Conservation (phyloP, 2,113 vertebrate species). For the Ariopsis seemanni region DNA sequence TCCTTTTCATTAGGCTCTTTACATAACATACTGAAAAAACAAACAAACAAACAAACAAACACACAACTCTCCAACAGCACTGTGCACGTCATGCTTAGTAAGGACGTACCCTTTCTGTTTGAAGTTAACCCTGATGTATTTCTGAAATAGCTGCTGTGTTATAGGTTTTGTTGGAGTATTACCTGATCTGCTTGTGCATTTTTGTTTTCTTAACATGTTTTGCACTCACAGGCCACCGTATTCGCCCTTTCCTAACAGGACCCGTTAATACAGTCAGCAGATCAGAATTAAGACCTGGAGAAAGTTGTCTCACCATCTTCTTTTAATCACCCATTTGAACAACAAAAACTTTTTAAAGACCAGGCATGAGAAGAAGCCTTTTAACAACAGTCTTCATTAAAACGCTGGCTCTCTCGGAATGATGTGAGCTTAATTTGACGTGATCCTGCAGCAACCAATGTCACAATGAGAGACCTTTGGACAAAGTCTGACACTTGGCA, state of each 20-base stretch:
- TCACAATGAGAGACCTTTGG: slow-evolving; percentile 28
- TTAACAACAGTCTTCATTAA: slow-evolving; percentile 5
- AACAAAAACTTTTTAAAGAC: slow-evolving; percentile 37
- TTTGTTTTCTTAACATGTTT: not conserved
- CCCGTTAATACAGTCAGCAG: not conserved
- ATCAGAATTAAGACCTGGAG: not conserved
- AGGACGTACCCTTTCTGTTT: not conserved
- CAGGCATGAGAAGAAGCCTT: slow-evolving; percentile 19
- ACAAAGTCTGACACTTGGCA: slow-evolving; percentile 16
- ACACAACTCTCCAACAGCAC: not conserved
- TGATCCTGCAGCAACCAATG: slow-evolving; percentile 15
- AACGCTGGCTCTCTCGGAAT: not conserved
- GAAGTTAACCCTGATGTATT: not conserved
- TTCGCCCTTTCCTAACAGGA: not conserved
- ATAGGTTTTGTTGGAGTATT: not conserved
- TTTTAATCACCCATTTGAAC: not conserved
- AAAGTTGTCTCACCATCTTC: not conserved
- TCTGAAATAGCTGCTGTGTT: not conserved
- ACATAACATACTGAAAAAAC: not conserved
- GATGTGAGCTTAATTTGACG: not conserved
- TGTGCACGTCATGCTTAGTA: not conserved
- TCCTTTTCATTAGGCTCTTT: not conserved
- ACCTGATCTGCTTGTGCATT: too few species aligned
- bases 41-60: too few species aligned
- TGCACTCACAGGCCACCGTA: not conserved